A percentile compares a stretch with the other conserved stretches of the same genome.
Conservation (phyloP, 2,888 invertebrate species). For the Formica aserva region DNA sequence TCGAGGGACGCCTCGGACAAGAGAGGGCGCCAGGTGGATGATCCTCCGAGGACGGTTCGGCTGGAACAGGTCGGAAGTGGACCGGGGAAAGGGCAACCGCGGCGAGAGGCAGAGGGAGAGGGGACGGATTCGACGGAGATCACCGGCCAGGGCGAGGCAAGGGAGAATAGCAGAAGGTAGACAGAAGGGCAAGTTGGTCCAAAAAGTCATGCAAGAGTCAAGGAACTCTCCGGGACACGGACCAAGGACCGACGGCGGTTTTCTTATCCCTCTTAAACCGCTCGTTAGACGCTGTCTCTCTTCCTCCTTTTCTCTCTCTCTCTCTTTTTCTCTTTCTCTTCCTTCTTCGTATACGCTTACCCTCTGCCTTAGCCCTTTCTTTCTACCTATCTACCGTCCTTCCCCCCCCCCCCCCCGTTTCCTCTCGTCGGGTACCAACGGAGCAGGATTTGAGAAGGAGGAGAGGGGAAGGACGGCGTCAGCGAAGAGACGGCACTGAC, state of each 20-base stretch:
- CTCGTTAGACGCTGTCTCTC: slow-evolving; percentile 65
- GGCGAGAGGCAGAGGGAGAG: not conserved
- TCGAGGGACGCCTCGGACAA: slow-evolving; percentile 39
- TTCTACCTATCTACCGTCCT: slow-evolving; percentile 49
- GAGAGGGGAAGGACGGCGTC: slow-evolving; percentile 54
- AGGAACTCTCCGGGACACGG: slow-evolving; percentile 65
- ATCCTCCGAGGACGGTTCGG: slow-evolving; percentile 66
- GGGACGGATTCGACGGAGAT: slow-evolving; percentile 43
- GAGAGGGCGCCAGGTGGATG: slow-evolving; percentile 76
- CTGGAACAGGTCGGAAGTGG: slow-evolving; percentile 41
- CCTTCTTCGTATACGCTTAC: slow-evolving; percentile 49
- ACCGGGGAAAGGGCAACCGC: slow-evolving; percentile 63
- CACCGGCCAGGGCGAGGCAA: slow-evolving; percentile 62
- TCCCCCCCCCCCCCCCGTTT: slow-evolving; percentile 14
- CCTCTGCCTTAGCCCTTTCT: slow-evolving; percentile 60
- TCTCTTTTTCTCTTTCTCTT: slow-evolving; percentile 10
- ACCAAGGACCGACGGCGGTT: slow-evolving; percentile 73
- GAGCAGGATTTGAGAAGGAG: slow-evolving; percentile 53
- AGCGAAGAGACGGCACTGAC: slow-evolving; percentile 80
- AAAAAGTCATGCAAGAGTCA: slow-evolving; percentile 76
- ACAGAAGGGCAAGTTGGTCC: slow-evolving; percentile 67
- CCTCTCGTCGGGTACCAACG: slow-evolving; percentile 49
- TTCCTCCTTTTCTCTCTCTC: slow-evolving; percentile 41
- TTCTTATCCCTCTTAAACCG: slow-evolving; percentile 75
- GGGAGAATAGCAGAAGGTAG: slow-evolving; percentile 58